These are phyloP conservation scores for Neoscelio sp. DNA, from an alignment of 2,888 invertebrate genomes.

Conservation along the genomic window DNA sequence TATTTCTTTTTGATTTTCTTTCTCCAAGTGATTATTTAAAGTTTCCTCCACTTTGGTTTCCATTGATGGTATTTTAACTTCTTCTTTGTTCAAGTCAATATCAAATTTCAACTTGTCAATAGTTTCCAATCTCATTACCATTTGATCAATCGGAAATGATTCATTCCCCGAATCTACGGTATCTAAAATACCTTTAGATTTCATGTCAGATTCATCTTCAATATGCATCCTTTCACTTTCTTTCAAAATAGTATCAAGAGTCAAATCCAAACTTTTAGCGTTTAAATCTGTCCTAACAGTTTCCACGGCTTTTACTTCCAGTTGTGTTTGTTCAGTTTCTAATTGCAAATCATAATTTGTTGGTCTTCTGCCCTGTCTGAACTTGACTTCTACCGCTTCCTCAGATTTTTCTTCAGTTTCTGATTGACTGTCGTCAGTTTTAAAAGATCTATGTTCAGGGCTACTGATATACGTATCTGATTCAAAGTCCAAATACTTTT, in stretches of 20 bases:
- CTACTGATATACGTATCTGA: constrained; percentile 74
- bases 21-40: not conserved
- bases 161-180: no score
- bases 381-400: constrained; percentile 42
- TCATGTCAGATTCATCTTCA: no score
- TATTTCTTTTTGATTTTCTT: not conserved
- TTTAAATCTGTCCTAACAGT: not conserved
- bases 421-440: constrained; percentile 79
- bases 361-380: constrained; percentile 39
- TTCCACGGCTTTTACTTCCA: not conserved
- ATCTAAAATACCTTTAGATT: no score
- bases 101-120: constrained; percentile 8
- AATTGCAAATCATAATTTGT: constrained; percentile 40
- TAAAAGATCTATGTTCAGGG: constrained; percentile 73
- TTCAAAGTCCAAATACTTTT: constrained; percentile 68
- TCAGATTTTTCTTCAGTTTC: constrained; percentile 76
- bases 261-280: constrained; percentile 17
- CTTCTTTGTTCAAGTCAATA: not conserved
- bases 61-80: not conserved
- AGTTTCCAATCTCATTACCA: no score
- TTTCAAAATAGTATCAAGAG: no score
- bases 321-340: constrained; percentile 31
- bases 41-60: not conserved
- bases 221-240: no score
- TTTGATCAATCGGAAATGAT: no score